Conservation (phyloP, 1,140 invertebrate genomes). For the Neocloeon triangulifer region DNA sequence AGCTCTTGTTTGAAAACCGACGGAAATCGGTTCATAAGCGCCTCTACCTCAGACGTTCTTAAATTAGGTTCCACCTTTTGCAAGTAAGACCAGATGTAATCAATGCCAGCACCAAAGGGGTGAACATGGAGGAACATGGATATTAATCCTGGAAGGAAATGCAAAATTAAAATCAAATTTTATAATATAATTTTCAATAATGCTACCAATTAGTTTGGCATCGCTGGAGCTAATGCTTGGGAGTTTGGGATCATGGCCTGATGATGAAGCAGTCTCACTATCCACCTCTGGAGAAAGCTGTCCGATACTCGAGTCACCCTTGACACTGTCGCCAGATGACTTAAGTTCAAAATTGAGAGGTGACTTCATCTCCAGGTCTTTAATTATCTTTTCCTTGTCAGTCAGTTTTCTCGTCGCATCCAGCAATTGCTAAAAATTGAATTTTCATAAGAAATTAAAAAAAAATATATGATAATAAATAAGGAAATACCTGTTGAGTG, state of each 20-base stretch:
- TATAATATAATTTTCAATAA: too few relatives aligned
- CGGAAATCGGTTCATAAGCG: slow-evolving; percentile 45
- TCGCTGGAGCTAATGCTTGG: too few relatives aligned
- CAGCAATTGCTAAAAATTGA: slow-evolving; percentile 28
- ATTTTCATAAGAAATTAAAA: not conserved
- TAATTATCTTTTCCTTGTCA: slow-evolving; percentile 29
- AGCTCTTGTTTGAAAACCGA: slow-evolving; percentile 52
- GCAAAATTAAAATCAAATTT: slow-evolving; percentile 6
- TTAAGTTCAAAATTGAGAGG: too few relatives aligned
- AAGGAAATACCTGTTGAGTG: slow-evolving; percentile 35
- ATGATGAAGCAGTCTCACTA: too few relatives aligned
- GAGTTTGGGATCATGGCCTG: too few relatives aligned
- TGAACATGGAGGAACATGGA: slow-evolving; percentile 70
- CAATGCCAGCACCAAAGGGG: slow-evolving; percentile 62
- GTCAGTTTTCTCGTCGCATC: slow-evolving; percentile 34
- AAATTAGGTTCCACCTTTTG: slow-evolving; percentile 44
- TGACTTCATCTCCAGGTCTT: slow-evolving; percentile 10
- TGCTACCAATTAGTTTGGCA: slow-evolving; percentile 41
- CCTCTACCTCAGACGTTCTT: slow-evolving; percentile 45
- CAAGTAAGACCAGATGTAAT: slow-evolving; percentile 67
- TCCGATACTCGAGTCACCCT: too few relatives aligned
- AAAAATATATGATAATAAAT: slow-evolving; percentile 1
- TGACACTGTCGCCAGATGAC: too few relatives aligned
- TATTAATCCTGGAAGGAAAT: slow-evolving; percentile 36
- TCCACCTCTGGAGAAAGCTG: too few relatives aligned